Base-by-base conservation (phyloP, 2,113 vertebrate species). In the Petrocephalus microphthalmus region DNA sequence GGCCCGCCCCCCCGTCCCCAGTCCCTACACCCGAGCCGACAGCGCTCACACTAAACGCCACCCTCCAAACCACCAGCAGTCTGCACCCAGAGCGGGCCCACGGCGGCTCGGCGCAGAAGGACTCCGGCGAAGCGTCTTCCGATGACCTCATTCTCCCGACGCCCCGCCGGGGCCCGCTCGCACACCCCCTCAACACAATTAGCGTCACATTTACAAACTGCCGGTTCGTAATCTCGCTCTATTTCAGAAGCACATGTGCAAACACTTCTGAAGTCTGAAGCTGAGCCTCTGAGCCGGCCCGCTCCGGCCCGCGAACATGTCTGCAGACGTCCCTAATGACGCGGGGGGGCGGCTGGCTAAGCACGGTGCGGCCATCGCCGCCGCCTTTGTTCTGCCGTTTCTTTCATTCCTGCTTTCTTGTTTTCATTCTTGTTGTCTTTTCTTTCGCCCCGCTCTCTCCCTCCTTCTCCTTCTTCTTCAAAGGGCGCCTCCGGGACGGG, bases 321-420 rank as follows among this genome's bases (percentile, higher is more conserved):
- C 15, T 11, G 33, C 15, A 20, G 37, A n/a, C 37, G 85, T 47
- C 17, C n/a, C 29, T 49, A 90, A 90, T 88, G 54, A 90, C 85
- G 87, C 78, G 6, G 29, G 33, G 33, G 78, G 90, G 83, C 90
- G 89, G 87, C 81, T 91, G 90, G 81, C 84, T 4, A 85, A 89
- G 56, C 51, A 37, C 86, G 52, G 88, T 37, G n/a, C 83, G 20
- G 42, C 15, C 51, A 19, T 78, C 25, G 47, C 15, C 20, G 52
- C 10, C 7, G 37, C 25, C 42, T 25, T 47, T 88, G 37, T 84
- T 84, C 88, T 86, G 71, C 88, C 82, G 19, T 81, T 53, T 89
- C 81, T 86, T 53, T 90, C 84, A 42, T 82, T 74, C 25, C 64
- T 60, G 89, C 52, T 81, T 84, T 89, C 87, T 83, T 88, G 89